Base-by-base conservation (phyloP, 2,888 invertebrate species). In the Philereme transversata region DNA sequence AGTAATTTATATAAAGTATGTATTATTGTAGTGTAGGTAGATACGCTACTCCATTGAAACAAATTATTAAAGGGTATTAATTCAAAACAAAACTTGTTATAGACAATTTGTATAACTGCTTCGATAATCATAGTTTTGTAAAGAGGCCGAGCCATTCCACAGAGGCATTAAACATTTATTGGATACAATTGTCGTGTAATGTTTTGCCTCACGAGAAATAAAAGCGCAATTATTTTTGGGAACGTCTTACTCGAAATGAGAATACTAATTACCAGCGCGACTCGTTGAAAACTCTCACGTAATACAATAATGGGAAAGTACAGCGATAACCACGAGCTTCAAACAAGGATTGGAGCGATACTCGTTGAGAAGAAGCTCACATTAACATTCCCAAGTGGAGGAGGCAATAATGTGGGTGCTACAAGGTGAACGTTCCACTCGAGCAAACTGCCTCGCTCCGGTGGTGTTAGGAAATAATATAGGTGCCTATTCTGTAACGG, bases 381-480 rank as follows among this genome's bases (percentile, higher is more conserved):
- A 83, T 86, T 85, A 85, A 83, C 78, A 85, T 86, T 84, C 83
- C 76, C 64, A 68, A 70, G 77, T 72, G 71, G 78, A 75, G 74
- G 73, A 74, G 76, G 84, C 78, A 83, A 83, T 84, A 85, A 84
- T 80, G 83, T 81, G 80, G 82, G 83, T 78, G 78, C 83, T 81
- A 83, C 77, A 83, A 75, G 76, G 77, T 76, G 75, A 81, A 77
- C 79, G 76, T 81, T 83, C 80, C 77, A 79, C 80, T 84, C 74
- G 75, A 80, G 81, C 78, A 83, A 85, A 85, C 79, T 76, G 76
- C 77, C 71, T 72, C 69, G 70, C 71, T 67, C 71, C 76, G 54
- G 66, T 57, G 57, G 74, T 62, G 65, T 64, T 64, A 65, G 77
- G 78, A 81, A 81, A 72, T 67, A 70, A 22, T 67, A 67, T 76